Evolutionary conservation across 2,888 invertebrate species (phyloP), one percentile per base, ranked within the genome.

Genomic region (Dorcus parallelipipedus): DNA sequence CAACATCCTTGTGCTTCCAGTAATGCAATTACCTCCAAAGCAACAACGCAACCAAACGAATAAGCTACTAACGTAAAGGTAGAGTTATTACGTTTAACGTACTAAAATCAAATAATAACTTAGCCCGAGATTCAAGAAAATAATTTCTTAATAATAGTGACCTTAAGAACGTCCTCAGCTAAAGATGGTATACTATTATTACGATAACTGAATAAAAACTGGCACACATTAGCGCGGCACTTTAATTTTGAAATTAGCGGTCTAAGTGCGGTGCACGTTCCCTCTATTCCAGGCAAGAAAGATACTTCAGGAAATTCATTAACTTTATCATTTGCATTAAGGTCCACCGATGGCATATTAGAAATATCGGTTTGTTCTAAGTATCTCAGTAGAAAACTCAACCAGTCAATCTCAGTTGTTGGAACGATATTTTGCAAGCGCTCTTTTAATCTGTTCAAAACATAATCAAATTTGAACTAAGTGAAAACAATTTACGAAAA

Each of bases 11-110:
- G 78, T 6, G 76, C 79, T 73, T 92, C 91, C 23, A 95, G 78
- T 70, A 83, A 82, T 8, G 84, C 78, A 3, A 87, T 88, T 62
- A 96, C 79, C 72, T 93, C 91, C 53, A 94, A 78, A 0, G 89
- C 88, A 14, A 93, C 81, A 23, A 89, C 77, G 0, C 88, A 81
- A 50, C 96, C 96, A 71, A 86, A 95, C 26, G 95, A 96, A 80
- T 96, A 95, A 2, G 92, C 95, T 14, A 89, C 83, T 1, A 96
- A 73, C 60, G 84, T 83, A 79, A 89, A 93, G 1, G 82, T 10
- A 8, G n/a, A 26, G 26, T 33, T 33, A 5, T 33, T 33, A 33
- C 26, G 26, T 33, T 33, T 33, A 5, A 33, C 26, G 26, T 33
- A 33, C 26, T 33, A 33, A 33, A 33, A 33, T 33, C 26, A 33